These are phyloP conservation scores for Silurus glanis DNA, from an alignment of 2,113 vertebrate species.

Conservation along the genomic window DNA sequence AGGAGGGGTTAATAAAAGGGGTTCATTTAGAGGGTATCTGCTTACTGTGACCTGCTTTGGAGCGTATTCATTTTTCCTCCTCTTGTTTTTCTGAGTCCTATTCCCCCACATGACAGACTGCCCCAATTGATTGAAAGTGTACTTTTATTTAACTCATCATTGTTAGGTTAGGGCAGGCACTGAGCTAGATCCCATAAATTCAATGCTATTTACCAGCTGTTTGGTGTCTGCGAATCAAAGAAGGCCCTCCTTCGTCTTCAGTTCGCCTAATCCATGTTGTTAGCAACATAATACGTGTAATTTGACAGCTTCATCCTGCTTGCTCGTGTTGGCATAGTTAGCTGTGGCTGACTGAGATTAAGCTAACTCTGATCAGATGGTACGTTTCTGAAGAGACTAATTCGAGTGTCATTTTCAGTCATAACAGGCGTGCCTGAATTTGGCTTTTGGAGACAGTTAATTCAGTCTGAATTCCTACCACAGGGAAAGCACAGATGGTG, in stretches of 20 bases:
- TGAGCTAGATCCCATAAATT: slow-evolving; percentile 25
- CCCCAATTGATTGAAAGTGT: slow-evolving; percentile 1
- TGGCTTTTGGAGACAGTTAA: slow-evolving; percentile 45
- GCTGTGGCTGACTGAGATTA: slow-evolving; percentile 44
- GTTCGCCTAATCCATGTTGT: slow-evolving; percentile 46
- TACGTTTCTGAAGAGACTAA: slow-evolving; percentile 39
- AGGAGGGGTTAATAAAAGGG: slow-evolving; percentile 73
- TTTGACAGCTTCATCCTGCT: slow-evolving; percentile 47
- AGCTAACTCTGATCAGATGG: slow-evolving; percentile 44
- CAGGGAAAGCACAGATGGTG: slow-evolving; percentile 39
- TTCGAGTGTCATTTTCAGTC: slow-evolving; percentile 53
- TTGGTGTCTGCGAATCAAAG: slow-evolving; percentile 1
- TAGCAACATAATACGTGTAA: slow-evolving; percentile 49
- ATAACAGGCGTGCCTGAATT: slow-evolving; percentile 56
- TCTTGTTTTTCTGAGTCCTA: slow-evolving; percentile 31
- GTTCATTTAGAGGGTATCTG: slow-evolving; percentile 80
- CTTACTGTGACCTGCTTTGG: slow-evolving; percentile 65
- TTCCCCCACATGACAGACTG: slow-evolving; percentile 38
- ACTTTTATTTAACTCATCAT: slow-evolving; percentile 44
- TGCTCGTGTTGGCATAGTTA: slow-evolving; percentile 35
- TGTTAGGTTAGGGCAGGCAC: slow-evolving; percentile 23
- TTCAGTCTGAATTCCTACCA: slow-evolving; percentile 39
- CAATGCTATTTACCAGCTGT: slow-evolving; percentile 11
- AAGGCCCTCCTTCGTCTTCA: background rate
- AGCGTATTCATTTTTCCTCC: slow-evolving; percentile 46